Base-by-base conservation (phyloP, 2,113 vertebrate genomes). In the Sinocyclocheilus rhinocerous region DNA sequence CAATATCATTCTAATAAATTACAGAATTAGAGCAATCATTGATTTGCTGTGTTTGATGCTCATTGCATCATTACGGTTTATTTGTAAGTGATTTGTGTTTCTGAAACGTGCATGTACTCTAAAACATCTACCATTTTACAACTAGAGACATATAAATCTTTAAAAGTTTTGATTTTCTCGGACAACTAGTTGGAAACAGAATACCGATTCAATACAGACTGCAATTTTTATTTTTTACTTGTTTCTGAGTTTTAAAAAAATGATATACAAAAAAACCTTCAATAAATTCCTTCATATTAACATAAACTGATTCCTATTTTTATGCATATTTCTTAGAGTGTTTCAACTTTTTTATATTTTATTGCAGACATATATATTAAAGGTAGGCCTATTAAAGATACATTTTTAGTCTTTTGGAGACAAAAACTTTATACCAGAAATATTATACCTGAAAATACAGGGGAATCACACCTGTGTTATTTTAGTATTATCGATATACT, bases 1-100 rank as follows among this genome's bases (percentile, higher is more conserved):
- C 65, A 70, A 83, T 83, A 70, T 26, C 24, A 70, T 70, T 70
- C 26, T 55, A 70, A 83, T 83, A 83, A 55, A 83, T 83, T 6
- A 55, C 5, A 83, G 65, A 29, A 70, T 81, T 67, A 67, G 39
- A 67, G 59, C 39, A 81, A 29, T 55, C 65, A 70, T 83, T 33
- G 81, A 70, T 83, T 83, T 9, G 8, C 15, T 8, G 33, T 12
- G 79, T 48, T 42, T 8, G 7, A 65, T 65, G 36, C 36, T 48
- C 26, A 83, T 70, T 70, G 65, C 81, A 52, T 70, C 26, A 36
- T 83, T 83, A 83, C n/a, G 26, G 45, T n/a, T 52, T 22, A 9
- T 67, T 42, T 42, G 42, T 42, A 42, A 42, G 42, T 42, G 42
- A 42, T 42, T 42, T 42, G 42, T 42, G 42, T 11, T 70, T 67